phyloP scores from a whole-genome alignment of 2,113 vertebrate species.

The Octodon degus region DNA sequence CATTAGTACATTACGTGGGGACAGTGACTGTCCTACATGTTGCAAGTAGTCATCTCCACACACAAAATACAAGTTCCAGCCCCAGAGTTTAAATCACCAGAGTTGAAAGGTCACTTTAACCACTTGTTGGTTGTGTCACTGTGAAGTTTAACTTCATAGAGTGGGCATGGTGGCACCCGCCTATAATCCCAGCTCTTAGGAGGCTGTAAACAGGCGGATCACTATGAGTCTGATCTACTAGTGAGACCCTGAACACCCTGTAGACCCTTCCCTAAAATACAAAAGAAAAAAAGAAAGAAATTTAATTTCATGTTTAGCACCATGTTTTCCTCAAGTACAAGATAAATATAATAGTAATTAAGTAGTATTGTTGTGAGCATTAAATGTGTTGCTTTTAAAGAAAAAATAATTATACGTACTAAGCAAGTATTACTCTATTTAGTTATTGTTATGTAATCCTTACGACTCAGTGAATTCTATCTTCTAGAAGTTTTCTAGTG shows the following conservation, averaged over 20 bases:
- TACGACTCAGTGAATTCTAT: neutral
- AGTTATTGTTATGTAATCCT: neutral
- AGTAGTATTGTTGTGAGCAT: neutral
- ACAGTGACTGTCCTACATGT: neutral
- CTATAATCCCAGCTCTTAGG: too few relatives aligned
- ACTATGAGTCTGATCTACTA: too few relatives aligned
- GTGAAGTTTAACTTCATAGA: neutral
- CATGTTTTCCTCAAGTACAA: neutral
- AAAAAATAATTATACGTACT: neutral
- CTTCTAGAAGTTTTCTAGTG: neutral
- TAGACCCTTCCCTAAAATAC: too few relatives aligned
- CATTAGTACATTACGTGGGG: neutral
- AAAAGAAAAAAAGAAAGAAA: too few relatives aligned
- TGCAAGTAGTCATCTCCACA: too few relatives aligned
- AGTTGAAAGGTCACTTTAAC: neutral
- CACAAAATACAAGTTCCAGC: neutral
- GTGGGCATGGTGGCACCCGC: too few relatives aligned
- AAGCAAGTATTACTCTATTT: neutral
- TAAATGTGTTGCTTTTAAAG: neutral
- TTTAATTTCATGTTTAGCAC: neutral
- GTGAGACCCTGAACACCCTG: too few relatives aligned
- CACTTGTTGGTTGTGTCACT: neutral
- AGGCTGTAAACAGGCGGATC: too few relatives aligned
- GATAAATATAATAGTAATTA: neutral
- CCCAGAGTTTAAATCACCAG: neutral